Base-by-base conservation (phyloP, 2,888 invertebrate genomes). In the Nowickia ferox region DNA sequence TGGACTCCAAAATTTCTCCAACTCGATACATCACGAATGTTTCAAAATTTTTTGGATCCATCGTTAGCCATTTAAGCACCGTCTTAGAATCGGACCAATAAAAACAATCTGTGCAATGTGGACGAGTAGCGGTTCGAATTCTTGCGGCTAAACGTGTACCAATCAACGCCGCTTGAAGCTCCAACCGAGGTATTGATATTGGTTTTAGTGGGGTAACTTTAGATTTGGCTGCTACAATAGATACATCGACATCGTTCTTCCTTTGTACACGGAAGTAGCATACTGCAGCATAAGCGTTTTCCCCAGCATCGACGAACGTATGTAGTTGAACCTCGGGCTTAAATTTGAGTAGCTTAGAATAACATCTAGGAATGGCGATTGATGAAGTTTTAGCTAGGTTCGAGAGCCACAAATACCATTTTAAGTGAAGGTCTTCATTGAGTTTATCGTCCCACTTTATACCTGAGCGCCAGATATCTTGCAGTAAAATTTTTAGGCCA, bases 181-280 rank as follows among this genome's bases (percentile, higher is more conserved):
- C 22, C 22, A 22, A 4, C 19, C 74, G 38, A 5, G 63, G 42
- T 51, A 75, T 75, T 15, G 63, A 75, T 51, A 75, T 30, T 44
- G 66, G 57, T 9, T 77, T 77, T 30, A 77, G 42, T 8, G 51
- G 69, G 3, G 69, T 51, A 1, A 78, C 61, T 5, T 71, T 78
- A 1, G 66, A 77, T 40, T 44, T 55, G 0, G 38, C 63, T 19
- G 72, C 55, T 30, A 65, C 51, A n/a, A 61, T 57, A 13, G 55
- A 30, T 6, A 72, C 53, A n/a, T 66, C 19, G n/a, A 63, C 42
- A 4, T 65, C 19, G n/a, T 44, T n/a, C 15, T 57, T 65, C 22
- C 2, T 11, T 46, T 68, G 13, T 5, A 42, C 13, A 2, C 46
- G 2, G 13, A 30, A 30, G 13, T 61, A 46, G 13, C 30, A 30